Evolutionary conservation across 2,888 invertebrate species (phyloP).

Genomic region (Himalopsyche tibetana): DNA sequence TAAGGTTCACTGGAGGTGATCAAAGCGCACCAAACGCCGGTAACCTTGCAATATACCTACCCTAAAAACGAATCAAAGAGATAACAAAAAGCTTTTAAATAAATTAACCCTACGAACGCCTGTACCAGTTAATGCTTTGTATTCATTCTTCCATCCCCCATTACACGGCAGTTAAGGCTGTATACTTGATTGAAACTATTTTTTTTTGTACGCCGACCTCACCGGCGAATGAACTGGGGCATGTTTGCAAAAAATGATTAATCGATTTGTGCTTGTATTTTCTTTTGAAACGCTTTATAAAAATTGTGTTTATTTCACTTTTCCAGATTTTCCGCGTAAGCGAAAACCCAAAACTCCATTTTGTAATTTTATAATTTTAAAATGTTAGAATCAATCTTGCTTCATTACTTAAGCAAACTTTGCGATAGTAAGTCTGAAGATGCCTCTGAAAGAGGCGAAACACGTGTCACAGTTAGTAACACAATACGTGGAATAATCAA

Average conservation of each 20-base stretch:
- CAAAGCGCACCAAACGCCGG: background rate
- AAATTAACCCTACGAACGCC: background rate
- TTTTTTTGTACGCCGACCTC: background rate
- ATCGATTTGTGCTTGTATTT: conserved; percentile 13
- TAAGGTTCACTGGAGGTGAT: background rate
- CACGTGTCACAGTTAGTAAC: too few species aligned
- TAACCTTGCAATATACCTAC: conserved; percentile 11
- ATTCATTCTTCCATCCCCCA: background rate
- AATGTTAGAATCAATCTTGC: too few species aligned
- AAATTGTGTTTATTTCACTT: background rate
- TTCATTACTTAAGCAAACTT: too few species aligned
- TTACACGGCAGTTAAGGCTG: background rate
- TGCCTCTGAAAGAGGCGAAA: too few species aligned
- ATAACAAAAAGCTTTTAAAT: conserved; percentile 11
- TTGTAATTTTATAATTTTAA: too few species aligned
- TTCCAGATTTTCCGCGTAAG: background rate
- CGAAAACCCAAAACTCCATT: too few species aligned
- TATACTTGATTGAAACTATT: conserved; percentile 26
- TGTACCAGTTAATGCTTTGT: conserved; percentile 8
- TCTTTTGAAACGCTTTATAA: background rate
- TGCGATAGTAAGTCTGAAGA: too few species aligned
- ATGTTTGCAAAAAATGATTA: conserved; percentile 23
- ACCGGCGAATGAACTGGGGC: background rate
- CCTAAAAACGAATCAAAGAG: conserved; percentile 23
- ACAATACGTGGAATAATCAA: too few species aligned